Base-by-base conservation (phyloP, 1,140 invertebrate genomes). In the Penaeus vannamei region DNA sequence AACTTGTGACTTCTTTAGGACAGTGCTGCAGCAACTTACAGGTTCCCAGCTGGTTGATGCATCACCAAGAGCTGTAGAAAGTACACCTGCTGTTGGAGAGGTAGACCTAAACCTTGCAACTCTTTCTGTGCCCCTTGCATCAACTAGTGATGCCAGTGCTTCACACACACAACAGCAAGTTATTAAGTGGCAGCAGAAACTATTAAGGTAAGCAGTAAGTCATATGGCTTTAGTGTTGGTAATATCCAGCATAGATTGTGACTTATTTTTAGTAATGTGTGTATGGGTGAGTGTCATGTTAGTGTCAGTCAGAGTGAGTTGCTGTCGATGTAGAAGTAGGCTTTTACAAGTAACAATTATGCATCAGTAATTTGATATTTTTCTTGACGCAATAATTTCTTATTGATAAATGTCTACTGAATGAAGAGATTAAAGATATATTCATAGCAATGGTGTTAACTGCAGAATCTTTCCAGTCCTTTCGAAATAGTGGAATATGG, bases 111-210 rank as follows among this genome's bases (percentile, higher is more conserved):
- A 76, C 22, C 79, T 87, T 10, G 62, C 62, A 32, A 29, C 61
- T 29, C 36, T 66, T 8, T 53, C 85, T 46, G 59, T 60, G 17
- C 32, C 29, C 36, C 8, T 61, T 46, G 22, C n/a, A 59, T 60
- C 61, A 0, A 32, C 83, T 7, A 59, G 19, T 32, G 84, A 77
- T 26, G 60, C 23, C 29, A 29, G 32, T 2, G 23, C 36, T 42
- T 81, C 79, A 66, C 60, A 77, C 77, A 86, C 76, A 32, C 85
- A 81, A 12, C 85, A 87, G 59, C 36, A 81, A 14, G 62, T 81
- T 42, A 81, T 87, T n/a, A 81, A 69, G 36, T 87, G 85, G 85
- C 85, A 87, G 20, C 85, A 87, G 59, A 87, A 87, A 66, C 17
- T 87, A 14, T 46, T 87, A 42, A 87, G 85, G 85, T 87, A 66